Evolutionary conservation across 2,797 vertebrate species (phyloP).

Genomic region (Apogon hyalosoma): DNA sequence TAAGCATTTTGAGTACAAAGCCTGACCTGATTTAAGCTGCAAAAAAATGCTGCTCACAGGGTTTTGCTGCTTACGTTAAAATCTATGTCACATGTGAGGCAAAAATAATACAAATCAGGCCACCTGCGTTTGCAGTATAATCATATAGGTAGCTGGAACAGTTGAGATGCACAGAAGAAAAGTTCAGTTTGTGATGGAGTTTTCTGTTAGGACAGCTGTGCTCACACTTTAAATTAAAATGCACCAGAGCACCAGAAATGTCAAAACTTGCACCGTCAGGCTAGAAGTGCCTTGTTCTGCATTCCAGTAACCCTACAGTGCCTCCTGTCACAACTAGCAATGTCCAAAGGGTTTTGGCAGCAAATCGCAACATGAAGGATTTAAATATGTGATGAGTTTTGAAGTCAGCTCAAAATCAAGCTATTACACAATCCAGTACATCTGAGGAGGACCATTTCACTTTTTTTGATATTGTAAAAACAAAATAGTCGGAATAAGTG

Average conservation of each 20-base stretch:
- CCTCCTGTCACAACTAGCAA: conserved; percentile 53
- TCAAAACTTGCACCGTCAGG: conserved; percentile 64
- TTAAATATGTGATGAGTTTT: conserved; percentile 55
- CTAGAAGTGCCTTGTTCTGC: conserved; percentile 41
- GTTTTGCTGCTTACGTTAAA: conserved; percentile 28
- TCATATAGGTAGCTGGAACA: not conserved
- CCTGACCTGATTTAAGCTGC: conserved; percentile 4
- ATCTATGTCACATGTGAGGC: conserved; percentile 22
- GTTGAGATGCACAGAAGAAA: conserved; percentile 25
- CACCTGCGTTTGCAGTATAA: conserved; percentile 8
- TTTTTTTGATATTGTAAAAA: conserved; percentile 10
- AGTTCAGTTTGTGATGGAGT: conserved; percentile 28
- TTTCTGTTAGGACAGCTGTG: conserved; percentile 14
- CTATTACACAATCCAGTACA: conserved; percentile 6
- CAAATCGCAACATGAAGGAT: conserved; percentile 27
- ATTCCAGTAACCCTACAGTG: conserved; percentile 37
- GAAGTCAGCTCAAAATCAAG: conserved; percentile 28
- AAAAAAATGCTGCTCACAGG: conserved; percentile 19
- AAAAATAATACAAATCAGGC: conserved; percentile 23
- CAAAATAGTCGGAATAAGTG: not conserved
- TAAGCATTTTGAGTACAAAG: not conserved
- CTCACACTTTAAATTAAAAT: conserved; percentile 55
- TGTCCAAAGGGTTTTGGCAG: conserved; percentile 38
- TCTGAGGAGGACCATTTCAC: conserved; percentile 9
- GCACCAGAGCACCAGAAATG: conserved; percentile 57